Base-by-base conservation (phyloP, 2,797 vertebrate genomes). In the Sylvilagus floridanus region DNA sequence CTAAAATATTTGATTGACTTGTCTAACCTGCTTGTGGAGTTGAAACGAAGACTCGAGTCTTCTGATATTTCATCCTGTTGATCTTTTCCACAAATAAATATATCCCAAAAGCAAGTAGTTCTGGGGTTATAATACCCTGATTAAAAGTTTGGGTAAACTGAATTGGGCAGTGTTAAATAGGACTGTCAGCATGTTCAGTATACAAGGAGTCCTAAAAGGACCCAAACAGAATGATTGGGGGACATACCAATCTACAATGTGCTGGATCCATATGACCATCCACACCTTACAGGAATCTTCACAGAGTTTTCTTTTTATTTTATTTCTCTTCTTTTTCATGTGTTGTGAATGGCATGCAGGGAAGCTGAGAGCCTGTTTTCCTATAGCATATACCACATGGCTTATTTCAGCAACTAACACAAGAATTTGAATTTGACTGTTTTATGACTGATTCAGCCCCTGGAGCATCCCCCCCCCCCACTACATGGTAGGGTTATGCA, bases 61-160 rank as follows among this genome's bases (percentile, higher is more conserved):
- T 84, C 93, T 96, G 85, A 90, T 94, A 94, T 95, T 96, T 96
- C 89, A 95, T 84, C 83, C 30, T 21, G n/a, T 87, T 90, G 93
- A n/a, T 92, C 86, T 88, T 95, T 96, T 84, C 93, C 75, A 88
- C 95, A 95, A 94, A 90, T 96, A 95, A 82, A 13, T 75, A 2
- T 92, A 84, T 90, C 65, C 69, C 82, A 69, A 57, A 65, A 60
- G 72, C 22, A 82, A 37, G 30, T 57, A 28, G 17, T n/a, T 90
- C 62, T 50, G 72, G 54, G 62, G 21, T 63, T 71, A 78, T n/a
- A 26, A 5, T 82, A 21, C 78, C 69, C 47, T 73, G 14, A 42
- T 79, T 79, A 73, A 62, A 50, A 42, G 13, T 52, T 37, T 79
- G 37, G 50, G 54, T 71, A 84, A 82, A 84, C 54, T 60, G 37